A percentile compares a stretch with the other conserved stretches of the same genome.
Evolutionary conservation across 53 echinoderm and acorn worm genomes (phyloP).

Genomic region (Crossaster papposus): DNA sequence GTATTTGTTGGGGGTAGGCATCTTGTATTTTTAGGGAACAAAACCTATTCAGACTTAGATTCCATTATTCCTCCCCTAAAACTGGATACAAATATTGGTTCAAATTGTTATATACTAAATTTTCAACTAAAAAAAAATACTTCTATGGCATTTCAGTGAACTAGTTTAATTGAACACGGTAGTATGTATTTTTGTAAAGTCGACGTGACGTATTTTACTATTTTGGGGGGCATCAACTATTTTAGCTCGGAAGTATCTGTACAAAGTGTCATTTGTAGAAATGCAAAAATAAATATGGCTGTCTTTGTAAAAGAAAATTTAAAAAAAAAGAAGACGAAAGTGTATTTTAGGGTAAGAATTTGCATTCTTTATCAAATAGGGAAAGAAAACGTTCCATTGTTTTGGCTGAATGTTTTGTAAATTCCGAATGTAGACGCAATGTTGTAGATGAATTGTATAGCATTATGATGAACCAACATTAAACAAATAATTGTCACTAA

Average conservation of each 20-base stretch:
- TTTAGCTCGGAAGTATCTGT: background rate
- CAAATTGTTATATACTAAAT: too few relatives aligned
- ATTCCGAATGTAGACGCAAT: background rate
- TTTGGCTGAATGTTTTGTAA: background rate
- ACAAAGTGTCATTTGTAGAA: conserved; percentile 14
- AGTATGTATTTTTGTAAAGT: background rate
- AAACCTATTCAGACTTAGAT: too few relatives aligned
- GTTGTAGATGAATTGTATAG: background rate
- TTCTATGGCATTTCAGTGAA: too few relatives aligned
- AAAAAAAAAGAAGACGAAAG: background rate
- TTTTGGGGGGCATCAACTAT: background rate
- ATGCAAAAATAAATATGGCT: conserved; percentile 9
- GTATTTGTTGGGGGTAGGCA: background rate
- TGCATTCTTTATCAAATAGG: background rate
- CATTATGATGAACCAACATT: background rate
- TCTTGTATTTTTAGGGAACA: too few relatives aligned
- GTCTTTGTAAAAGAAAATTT: background rate
- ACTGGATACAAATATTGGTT: too few relatives aligned
- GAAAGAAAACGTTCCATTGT: background rate
- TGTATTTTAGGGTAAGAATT: background rate
- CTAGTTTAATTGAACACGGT: too few relatives aligned
- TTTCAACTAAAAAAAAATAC: too few relatives aligned
- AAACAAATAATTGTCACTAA: background rate
- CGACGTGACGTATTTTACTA: background rate
- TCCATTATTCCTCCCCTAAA: too few relatives aligned